Evolutionary conservation across 2,113 vertebrate species (phyloP).

Genomic region (Rattus rattus): DNA sequence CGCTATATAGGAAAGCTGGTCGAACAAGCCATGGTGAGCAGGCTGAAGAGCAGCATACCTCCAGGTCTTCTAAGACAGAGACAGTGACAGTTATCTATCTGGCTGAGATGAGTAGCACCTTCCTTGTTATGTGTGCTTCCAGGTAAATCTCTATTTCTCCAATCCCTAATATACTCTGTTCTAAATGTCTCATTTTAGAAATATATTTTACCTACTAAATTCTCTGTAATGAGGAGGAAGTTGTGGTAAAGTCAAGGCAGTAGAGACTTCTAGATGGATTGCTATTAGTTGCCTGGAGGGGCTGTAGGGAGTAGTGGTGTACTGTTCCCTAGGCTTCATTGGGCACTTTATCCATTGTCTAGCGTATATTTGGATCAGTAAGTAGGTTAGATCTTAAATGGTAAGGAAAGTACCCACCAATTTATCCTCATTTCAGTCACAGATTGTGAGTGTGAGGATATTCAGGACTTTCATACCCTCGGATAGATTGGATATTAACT

Average conservation of each 20-base stretch:
- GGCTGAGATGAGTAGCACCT: background rate
- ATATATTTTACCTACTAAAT: slow-evolving; percentile 24
- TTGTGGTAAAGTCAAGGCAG: background rate
- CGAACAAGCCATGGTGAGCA: background rate
- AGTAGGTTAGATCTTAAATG: background rate
- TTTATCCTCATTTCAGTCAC: background rate
- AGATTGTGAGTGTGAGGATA: background rate
- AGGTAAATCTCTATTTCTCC: background rate
- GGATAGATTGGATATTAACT: background rate
- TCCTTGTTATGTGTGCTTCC: background rate
- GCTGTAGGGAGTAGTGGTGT: too few relatives aligned
- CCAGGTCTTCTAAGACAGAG: background rate
- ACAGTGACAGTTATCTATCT: background rate
- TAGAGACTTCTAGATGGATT: background rate
- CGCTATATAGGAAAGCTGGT: too few relatives aligned
- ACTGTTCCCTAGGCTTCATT: background rate
- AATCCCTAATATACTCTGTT: background rate
- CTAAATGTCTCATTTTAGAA: slow-evolving; percentile 52
- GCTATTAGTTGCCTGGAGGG: background rate
- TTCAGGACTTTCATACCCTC: background rate
- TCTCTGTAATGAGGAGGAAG: background rate
- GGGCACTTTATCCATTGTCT: background rate
- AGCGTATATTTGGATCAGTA: background rate
- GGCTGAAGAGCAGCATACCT: background rate
- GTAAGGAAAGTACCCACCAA: background rate